phyloP scores from a whole-genome alignment of 2,113 vertebrate species.

The Vulpes lagopus region DNA sequence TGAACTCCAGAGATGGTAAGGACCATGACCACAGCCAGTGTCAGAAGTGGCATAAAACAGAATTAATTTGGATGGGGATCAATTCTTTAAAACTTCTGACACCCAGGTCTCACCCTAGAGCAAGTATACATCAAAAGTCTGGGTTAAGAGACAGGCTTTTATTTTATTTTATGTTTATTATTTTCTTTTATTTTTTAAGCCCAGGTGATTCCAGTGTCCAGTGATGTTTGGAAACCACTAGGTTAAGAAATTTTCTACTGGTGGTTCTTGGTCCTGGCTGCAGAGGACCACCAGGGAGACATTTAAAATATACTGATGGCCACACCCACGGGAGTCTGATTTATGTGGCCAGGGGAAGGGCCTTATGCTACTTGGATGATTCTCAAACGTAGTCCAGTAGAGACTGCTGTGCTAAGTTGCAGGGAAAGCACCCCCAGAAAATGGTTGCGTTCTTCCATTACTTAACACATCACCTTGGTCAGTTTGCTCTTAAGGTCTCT shows the following conservation, averaged over 20 bases:
- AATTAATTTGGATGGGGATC: not conserved
- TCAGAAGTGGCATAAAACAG: constrained; percentile 17
- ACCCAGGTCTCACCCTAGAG: not conserved
- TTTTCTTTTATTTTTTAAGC: not conserved
- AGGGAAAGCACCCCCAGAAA: not conserved
- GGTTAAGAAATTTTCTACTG: not conserved
- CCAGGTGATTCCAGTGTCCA: not conserved
- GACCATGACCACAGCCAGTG: not conserved
- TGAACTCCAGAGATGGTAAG: not conserved
- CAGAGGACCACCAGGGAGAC: not conserved
- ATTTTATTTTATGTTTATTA: not conserved
- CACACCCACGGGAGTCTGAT: not conserved
- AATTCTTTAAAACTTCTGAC: not conserved
- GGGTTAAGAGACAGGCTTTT: not conserved
- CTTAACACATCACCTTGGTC: not conserved
- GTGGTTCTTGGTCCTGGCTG: not conserved
- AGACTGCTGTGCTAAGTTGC: not conserved
- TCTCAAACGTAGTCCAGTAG: not conserved
- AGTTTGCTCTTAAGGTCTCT: not conserved
- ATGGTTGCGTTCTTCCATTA: not conserved
- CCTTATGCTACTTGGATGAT: not conserved
- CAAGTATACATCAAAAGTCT: not conserved
- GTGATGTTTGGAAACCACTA: not conserved
- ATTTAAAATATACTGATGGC: not conserved
- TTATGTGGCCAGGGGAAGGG: not conserved